phyloP scores from a whole-genome alignment of 2,888 invertebrate species.

The Hymenopus coronatus region DNA sequence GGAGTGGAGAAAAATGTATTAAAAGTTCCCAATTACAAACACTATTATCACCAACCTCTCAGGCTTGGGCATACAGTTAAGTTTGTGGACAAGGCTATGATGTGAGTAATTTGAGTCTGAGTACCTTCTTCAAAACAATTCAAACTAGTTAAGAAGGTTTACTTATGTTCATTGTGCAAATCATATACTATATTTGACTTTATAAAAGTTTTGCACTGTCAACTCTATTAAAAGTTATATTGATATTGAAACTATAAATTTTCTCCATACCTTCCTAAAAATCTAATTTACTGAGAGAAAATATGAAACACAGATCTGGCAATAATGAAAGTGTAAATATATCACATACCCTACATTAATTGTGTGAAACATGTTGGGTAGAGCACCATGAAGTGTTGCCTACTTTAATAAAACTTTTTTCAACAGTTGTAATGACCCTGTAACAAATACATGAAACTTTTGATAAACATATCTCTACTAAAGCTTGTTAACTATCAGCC shows the following conservation, averaged over 20 bases:
- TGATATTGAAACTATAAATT: no score
- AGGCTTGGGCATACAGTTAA: background rate
- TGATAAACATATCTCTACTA: no score
- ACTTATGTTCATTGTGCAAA: background rate
- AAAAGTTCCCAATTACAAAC: no score
- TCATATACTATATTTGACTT: background rate
- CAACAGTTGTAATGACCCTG: background rate
- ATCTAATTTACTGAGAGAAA: background rate
- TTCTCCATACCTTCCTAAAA: background rate
- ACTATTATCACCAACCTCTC: background rate
- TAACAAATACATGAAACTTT: background rate
- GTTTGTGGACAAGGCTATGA: background rate
- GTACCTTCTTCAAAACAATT: background rate
- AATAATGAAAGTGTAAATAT: background rate
- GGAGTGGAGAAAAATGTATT: no score
- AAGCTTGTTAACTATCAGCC: no score
- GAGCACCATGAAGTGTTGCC: background rate
- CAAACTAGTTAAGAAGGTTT: background rate
- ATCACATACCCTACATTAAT: background rate
- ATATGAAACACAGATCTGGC: background rate
- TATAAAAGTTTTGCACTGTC: background rate
- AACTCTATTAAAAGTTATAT: background rate
- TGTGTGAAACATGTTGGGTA: background rate
- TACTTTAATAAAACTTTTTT: background rate
- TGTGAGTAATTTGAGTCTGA: background rate